Conservation (phyloP, 2,797 vertebrate species). For the Muscicapa comitata region DNA sequence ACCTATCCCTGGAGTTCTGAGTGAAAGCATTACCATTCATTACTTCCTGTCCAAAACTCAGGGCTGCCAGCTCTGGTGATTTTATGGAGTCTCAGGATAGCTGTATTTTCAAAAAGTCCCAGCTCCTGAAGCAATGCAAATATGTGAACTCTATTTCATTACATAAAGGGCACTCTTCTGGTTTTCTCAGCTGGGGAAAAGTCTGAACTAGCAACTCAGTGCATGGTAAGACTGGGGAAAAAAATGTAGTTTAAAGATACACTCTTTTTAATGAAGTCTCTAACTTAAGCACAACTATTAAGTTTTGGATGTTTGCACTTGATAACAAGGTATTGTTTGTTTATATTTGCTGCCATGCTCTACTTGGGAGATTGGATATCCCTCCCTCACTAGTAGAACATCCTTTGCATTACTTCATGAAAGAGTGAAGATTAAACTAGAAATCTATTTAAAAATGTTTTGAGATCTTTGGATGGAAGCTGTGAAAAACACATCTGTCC, state of each 20-base stretch:
- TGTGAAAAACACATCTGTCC: constrained; percentile 6
- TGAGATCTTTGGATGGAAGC: not conserved
- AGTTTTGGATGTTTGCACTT: not conserved
- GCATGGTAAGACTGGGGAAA: not conserved
- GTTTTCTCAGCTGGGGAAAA: not conserved
- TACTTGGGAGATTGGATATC: not conserved
- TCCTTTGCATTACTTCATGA: not conserved
- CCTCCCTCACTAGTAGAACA: not conserved
- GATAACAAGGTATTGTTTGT: not conserved
- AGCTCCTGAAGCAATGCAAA: constrained; percentile 41
- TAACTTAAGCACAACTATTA: not conserved
- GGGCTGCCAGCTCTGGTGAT: not conserved
- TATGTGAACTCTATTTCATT: not conserved
- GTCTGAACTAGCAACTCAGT: not conserved
- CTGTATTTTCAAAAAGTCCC: constrained; percentile 26
- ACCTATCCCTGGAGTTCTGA: not conserved
- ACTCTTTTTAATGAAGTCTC: not conserved
- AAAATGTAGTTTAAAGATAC: not conserved
- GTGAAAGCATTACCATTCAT: constrained; percentile 1
- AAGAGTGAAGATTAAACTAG: not conserved
- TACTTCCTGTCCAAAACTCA: constrained; percentile 10
- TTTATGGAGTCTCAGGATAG: constrained; percentile 31
- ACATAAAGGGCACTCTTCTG: not conserved
- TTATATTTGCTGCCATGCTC: not conserved
- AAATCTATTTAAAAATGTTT: not conserved